Evolutionary conservation across 2,113 vertebrate genomes (phyloP).

Genomic region (Struthio camelus): DNA sequence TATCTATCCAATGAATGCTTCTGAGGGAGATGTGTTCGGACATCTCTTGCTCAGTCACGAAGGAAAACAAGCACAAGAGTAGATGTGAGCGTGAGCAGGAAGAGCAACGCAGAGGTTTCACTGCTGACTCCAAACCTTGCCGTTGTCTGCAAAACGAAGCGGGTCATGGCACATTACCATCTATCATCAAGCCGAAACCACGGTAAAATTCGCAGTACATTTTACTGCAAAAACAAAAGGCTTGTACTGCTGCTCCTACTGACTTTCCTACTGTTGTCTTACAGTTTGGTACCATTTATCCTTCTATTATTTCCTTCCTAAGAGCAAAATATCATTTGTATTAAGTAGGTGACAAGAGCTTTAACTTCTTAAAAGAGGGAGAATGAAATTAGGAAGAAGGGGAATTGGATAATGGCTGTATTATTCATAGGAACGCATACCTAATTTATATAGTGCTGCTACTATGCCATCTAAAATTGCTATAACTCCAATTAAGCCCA

Average conservation of each 20-base stretch:
- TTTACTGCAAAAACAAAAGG: not conserved
- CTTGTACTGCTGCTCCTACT: not conserved
- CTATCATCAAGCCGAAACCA: not conserved
- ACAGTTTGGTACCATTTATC: not conserved
- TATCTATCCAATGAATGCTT: not conserved
- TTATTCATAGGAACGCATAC: conserved; percentile 12
- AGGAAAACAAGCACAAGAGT: not conserved
- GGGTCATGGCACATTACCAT: not conserved
- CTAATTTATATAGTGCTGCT: conserved; percentile 44
- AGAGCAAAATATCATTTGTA: not conserved
- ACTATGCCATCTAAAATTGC: conserved; percentile 42
- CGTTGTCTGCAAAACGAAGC: not conserved
- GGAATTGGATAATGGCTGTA: conserved; percentile 24
- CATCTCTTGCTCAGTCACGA: not conserved
- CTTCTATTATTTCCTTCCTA: not conserved
- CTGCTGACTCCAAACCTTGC: not conserved
- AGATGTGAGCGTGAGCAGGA: not conserved
- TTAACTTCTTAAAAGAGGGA: conserved; percentile 16
- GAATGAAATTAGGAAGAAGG: conserved; percentile 21
- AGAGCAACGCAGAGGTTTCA: not conserved
- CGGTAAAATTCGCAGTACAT: not conserved
- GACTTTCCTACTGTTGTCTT: not conserved
- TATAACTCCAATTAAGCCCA: conserved; percentile 49
- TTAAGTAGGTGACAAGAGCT: conserved; percentile 1
- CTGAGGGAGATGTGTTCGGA: not conserved